Percentiles rank a stretch among this genome's conserved stretches.
Evolutionary conservation across 2,888 invertebrate genomes (phyloP).

Genomic region (Papilio gigon): DNA sequence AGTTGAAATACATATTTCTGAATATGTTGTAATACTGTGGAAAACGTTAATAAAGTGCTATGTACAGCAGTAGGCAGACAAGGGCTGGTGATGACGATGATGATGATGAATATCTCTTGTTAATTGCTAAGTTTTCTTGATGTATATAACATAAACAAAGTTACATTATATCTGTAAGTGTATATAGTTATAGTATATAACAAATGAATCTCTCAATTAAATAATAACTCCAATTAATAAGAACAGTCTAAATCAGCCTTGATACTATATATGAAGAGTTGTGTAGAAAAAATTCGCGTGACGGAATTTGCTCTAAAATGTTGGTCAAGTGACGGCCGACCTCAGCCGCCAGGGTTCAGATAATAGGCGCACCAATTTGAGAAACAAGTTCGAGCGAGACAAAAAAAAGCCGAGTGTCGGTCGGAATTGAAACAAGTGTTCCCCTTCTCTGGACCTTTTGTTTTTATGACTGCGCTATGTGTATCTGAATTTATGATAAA

Average conservation of each 20-base stretch:
- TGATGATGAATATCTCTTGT: too few species aligned
- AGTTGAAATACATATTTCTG: too few species aligned
- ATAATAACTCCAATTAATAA: neutral
- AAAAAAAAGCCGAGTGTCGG: slow-evolving; percentile 62
- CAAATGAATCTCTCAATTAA: neutral
- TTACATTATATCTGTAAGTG: too few species aligned
- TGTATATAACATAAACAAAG: too few species aligned
- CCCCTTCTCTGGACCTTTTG: slow-evolving; percentile 60
- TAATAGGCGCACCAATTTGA: slow-evolving; percentile 80
- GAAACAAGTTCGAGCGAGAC: slow-evolving; percentile 73
- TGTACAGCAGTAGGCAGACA: too few species aligned
- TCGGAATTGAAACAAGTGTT: slow-evolving; percentile 68
- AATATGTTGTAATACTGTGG: too few species aligned
- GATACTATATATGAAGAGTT: slow-evolving; percentile 45
- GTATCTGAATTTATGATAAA: neutral
- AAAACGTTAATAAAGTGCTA: too few species aligned
- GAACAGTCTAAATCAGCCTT: slow-evolving; percentile 1
- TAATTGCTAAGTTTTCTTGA: neutral
- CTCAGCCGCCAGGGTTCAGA: slow-evolving; percentile 74
- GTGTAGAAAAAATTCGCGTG: slow-evolving; percentile 77
- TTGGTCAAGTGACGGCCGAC: slow-evolving; percentile 70
- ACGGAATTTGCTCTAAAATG: slow-evolving; percentile 76
- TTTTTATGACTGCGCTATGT: slow-evolving; percentile 11
- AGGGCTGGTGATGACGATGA: too few species aligned
- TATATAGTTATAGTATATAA: too few species aligned